These are phyloP conservation scores for Tursiops truncatus DNA, from an alignment of 2,113 vertebrate species.

Conservation along the genomic window DNA sequence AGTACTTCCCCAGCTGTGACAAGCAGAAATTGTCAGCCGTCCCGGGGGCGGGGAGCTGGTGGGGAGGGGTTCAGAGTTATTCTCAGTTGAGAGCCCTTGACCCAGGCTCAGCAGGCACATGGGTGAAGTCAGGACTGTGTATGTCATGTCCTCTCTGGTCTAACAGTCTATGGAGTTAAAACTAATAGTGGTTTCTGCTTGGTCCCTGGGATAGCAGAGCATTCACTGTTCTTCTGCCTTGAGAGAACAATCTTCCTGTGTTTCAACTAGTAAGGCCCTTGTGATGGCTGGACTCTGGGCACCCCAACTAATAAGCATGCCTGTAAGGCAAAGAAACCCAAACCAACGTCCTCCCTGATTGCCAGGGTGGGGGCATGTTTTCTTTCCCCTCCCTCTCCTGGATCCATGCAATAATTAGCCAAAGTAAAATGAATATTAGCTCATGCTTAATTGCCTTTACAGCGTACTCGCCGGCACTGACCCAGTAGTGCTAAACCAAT, in stretches of 20 bases:
- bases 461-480: conserved; percentile 85
- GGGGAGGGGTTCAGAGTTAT: not conserved
- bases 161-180: not conserved
- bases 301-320: conserved; percentile 2
- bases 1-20: not conserved
- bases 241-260: conserved; percentile 38
- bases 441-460: conserved; percentile 88
- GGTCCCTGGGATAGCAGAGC: not conserved
- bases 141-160: not conserved
- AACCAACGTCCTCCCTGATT: conserved; percentile 11
- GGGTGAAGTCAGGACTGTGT: not conserved
- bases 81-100: not conserved
- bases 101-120: not conserved
- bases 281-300: not conserved
- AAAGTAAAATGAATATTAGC: conserved; percentile 90
- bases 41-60: too few relatives aligned
- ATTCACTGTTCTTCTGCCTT: conserved; percentile 27
- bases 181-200: not conserved
- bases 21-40: not conserved
- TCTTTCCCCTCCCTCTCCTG: conserved; percentile 65
- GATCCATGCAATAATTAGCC: conserved; percentile 87
- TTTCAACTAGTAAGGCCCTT: conserved; percentile 48
- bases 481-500: conserved; percentile 90
- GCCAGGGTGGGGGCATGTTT: conserved; percentile 64
- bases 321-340: not conserved